Conservation (phyloP, 2,113 vertebrate species). For the Actenoides lindsayi region DNA sequence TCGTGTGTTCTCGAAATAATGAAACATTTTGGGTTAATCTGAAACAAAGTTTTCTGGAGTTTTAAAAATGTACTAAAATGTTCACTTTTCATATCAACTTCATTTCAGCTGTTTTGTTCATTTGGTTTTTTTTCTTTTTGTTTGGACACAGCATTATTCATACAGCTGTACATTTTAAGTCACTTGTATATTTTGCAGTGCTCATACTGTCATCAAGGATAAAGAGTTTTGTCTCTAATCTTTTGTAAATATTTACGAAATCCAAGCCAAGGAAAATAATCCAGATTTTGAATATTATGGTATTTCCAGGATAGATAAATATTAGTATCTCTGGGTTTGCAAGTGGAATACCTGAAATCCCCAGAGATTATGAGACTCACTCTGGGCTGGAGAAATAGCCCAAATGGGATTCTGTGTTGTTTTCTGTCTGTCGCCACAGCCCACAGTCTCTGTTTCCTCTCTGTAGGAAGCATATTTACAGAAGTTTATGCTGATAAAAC, state of each 20-base stretch:
- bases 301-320: background rate
- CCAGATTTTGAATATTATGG: background rate
- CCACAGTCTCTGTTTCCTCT: background rate
- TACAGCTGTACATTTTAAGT: background rate
- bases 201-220: background rate
- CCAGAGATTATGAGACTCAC: background rate
- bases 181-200: background rate
- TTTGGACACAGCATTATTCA: background rate
- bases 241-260: conserved; percentile 5
- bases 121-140: background rate
- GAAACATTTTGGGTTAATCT: background rate
- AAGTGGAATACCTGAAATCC: background rate
- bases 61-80: background rate
- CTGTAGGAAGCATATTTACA: background rate
- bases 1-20: background rate
- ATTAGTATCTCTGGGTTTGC: background rate
- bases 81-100: background rate
- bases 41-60: background rate
- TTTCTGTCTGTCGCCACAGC: background rate
- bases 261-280: background rate
- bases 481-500: background rate
- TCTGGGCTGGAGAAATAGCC: background rate
- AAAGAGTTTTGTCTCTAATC: background rate
- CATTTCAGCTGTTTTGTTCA: background rate
- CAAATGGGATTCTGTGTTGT: background rate